Percentiles rank a stretch among this genome's conserved stretches.
phyloP scores from a whole-genome alignment of 2,888 invertebrate species.

The Agrotis exclamationis region DNA sequence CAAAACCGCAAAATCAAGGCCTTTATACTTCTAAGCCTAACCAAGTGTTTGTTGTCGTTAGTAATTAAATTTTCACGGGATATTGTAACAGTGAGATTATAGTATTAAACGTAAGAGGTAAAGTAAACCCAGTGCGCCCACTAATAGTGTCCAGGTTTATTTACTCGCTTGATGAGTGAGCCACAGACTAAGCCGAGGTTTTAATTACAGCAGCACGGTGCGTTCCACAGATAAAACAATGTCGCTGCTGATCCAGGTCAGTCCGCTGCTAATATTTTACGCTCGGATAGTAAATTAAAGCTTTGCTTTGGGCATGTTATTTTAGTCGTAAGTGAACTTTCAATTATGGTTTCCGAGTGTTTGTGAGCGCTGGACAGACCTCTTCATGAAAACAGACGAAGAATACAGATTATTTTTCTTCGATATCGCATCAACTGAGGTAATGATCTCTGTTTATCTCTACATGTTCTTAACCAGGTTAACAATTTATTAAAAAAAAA shows the following conservation, averaged over 20 bases:
- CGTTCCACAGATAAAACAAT: conserved; percentile 73
- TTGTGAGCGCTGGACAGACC: not conserved
- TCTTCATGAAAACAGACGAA: not conserved
- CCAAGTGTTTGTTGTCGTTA: not conserved
- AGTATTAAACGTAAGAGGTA: conserved; percentile 25
- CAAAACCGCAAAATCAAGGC: conserved; percentile 11
- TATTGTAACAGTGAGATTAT: conserved; percentile 26
- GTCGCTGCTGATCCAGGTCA: conserved; percentile 75
- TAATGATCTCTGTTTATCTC: too few relatives aligned
- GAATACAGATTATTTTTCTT: too few relatives aligned
- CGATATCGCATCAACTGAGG: too few relatives aligned
- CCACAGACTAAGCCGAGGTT: conserved; percentile 69
- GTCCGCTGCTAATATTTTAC: conserved; percentile 44
- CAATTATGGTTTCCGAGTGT: not conserved
- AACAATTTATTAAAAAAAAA: not conserved
- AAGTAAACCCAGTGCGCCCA: conserved; percentile 28
- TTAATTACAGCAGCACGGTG: conserved; percentile 75
- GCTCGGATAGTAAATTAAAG: conserved; percentile 39
- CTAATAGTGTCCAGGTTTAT: conserved; percentile 57
- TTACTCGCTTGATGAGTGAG: conserved; percentile 67
- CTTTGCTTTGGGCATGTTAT: conserved; percentile 9
- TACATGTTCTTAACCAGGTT: too few relatives aligned
- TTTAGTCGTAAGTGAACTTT: conserved; percentile 9
- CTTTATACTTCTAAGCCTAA: conserved; percentile 3
- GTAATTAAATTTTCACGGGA: conserved; percentile 23